Evolutionary conservation across 2,113 vertebrate species (phyloP), one percentile per base, ranked within the genome.

Genomic region (Otis tarda): DNA sequence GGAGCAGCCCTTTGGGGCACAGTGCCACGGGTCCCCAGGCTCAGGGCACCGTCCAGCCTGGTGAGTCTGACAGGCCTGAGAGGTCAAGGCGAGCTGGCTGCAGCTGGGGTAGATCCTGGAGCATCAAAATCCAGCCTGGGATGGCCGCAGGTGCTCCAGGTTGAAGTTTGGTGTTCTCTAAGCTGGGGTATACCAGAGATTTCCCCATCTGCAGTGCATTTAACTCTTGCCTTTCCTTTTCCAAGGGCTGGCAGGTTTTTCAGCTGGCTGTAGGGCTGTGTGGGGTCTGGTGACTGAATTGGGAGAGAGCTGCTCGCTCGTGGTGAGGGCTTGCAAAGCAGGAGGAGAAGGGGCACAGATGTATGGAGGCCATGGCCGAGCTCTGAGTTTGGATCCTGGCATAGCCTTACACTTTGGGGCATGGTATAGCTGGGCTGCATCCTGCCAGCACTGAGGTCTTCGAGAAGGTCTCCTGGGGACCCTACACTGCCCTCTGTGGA

Each of bases 1-100:
- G 27, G 37, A 31, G 22, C 2, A 2, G 23, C 49, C 15, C 39
- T 79, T 61, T 0, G 4, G 75, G 27, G 30, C 3, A 1, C 3
- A 2, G 8, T 81, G 86, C 47, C 64, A 41, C 30, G 39, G 28
- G 10, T 67, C 61, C 25, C 57, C 1, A 1, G 12, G 35, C 37
- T 76, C 70, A 53, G 50, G 35, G 21, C 9, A 8, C 28, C 19
- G 28, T 35, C 57, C 63, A 77, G 33, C 39, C 52, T n/a, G 63
- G n/a, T 2, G 2, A 8, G 7, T 49, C 25, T 73, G 59, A 41
- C 45, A 57, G 59, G 61, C 5, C 45, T 1, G 7, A 39, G 67
- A 88, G 67, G 35, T 83, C 70, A 73, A 28, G 24, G 75, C 1
- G 6, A 71, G 43, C 43, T 71, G 61, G 18, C 43, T 76, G 30